Base-by-base conservation (phyloP, 2,888 invertebrate species). In the Apodemia hepburni region DNA sequence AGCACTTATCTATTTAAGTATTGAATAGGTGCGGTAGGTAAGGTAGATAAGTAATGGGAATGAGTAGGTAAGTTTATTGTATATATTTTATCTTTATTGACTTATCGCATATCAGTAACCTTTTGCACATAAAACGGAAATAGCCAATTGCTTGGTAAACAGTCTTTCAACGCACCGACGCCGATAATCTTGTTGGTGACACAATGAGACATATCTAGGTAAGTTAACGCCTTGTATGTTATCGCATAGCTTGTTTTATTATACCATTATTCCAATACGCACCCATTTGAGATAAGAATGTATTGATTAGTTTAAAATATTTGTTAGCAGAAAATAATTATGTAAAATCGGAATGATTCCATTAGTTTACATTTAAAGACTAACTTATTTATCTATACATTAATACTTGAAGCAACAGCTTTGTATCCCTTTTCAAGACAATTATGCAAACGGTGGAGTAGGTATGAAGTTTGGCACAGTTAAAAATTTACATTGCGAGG, bases 91-190 rank as follows among this genome's bases (percentile, higher is more conserved):
- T 58, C 60, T 65, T 66, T 68, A 67, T 70, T 68, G 71, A 71
- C 67, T 70, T 77, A 77, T 79, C 76, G 69, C 58, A 57, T 22
- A 54, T 54, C 54, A 54, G 54, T 54, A 15, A 27, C 54, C 54
- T 54, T 12, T 54, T 54, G 54, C 22, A 54, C 54, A 54, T 54
- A 54, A 51, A 51, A 51, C 51, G 51, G 22, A 51, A 27, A 12
- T 11, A 27, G 27, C 54, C 54, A 22, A 54, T 54, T 12, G 22
- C 6, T 54, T 27, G 27, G 54, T 22, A 54, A 54, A 54, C 54
- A 54, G 54, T 69, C 78, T 78, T 80, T 77, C 76, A 75, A 67
- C 67, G 66, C 68, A 63, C 79, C 79, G 80, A 74, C 78, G 65
- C 22, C 65, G 75, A 75, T 76, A 75, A 70, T 70, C 72, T 76